Percentiles rank a stretch among this genome's conserved stretches.
phyloP scores from a whole-genome alignment of 2,113 vertebrate genomes.

The Onychostruthus taczanowskii region DNA sequence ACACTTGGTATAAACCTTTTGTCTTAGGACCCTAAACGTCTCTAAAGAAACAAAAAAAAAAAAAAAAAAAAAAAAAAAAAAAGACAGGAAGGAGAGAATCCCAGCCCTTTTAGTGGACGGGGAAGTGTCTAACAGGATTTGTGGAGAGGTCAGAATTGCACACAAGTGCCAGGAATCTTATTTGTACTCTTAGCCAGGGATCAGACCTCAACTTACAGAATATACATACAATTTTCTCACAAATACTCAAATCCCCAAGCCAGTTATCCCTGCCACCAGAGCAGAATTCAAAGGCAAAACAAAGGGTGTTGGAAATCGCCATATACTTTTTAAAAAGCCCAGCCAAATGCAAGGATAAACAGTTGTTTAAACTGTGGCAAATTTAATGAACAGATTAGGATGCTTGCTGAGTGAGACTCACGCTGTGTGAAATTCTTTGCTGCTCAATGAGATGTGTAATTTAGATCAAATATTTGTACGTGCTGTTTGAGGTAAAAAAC shows the following conservation, averaged over 20 bases:
- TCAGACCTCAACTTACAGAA: background rate
- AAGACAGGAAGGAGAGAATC: background rate
- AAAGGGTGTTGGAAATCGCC: background rate
- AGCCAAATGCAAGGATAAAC: background rate
- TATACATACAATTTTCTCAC: background rate
- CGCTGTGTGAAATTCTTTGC: constrained; percentile 41
- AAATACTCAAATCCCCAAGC: background rate
- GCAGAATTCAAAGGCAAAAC: background rate
- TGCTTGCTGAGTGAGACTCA: constrained; percentile 44
- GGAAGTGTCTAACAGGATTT: background rate
- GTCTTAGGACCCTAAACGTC: background rate
- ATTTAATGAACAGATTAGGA: constrained; percentile 34
- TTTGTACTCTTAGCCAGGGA: background rate
- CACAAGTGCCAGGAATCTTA: background rate
- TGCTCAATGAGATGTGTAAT: constrained; percentile 50
- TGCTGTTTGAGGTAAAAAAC: constrained; percentile 27
- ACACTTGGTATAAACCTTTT: background rate
- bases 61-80: background rate
- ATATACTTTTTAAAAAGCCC: background rate
- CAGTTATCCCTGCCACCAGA: background rate
- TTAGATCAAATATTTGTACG: constrained; percentile 47
- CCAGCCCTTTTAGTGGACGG: background rate
- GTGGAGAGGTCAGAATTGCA: background rate
- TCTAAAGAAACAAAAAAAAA: background rate
- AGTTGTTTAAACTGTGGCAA: constrained; percentile 41